Conservation (phyloP, 1,140 invertebrate species). For the Zaprionus tsacasi region DNA sequence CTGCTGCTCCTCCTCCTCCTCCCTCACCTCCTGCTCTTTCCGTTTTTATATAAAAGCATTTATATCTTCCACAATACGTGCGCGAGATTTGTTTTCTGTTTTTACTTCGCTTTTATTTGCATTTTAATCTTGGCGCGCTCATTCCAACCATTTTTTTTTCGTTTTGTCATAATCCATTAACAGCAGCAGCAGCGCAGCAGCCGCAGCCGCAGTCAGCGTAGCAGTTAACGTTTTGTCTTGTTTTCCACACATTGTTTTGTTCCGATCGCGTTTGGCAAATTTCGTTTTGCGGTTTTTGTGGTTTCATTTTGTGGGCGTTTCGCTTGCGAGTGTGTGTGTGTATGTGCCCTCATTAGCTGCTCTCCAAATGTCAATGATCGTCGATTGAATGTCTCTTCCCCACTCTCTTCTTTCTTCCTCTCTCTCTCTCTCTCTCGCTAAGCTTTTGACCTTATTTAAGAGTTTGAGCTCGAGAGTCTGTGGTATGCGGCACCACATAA, state of each 20-base stretch:
- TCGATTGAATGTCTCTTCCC: slow-evolving; percentile 24
- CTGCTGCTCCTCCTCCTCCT: not conserved
- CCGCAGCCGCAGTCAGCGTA: slow-evolving; percentile 15
- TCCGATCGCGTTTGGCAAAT: slow-evolving; percentile 69
- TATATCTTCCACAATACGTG: slow-evolving; percentile 62
- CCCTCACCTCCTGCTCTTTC: slow-evolving; percentile 18
- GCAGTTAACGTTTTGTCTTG: slow-evolving; percentile 49
- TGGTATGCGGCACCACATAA: slow-evolving; percentile 66
- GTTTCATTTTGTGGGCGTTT: slow-evolving; percentile 70
- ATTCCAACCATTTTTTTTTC: slow-evolving; percentile 44
- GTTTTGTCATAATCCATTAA: slow-evolving; percentile 59
- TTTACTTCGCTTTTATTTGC: slow-evolving; percentile 50
- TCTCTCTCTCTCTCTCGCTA: slow-evolving; percentile 16
- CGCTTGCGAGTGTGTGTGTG: slow-evolving; percentile 7
- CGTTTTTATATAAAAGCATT: slow-evolving; percentile 31
- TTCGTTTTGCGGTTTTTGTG: slow-evolving; percentile 54
- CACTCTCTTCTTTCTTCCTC: not conserved
- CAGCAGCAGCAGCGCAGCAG: slow-evolving; percentile 10
- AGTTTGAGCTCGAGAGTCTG: slow-evolving; percentile 44
- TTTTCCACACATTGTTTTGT: slow-evolving; percentile 65
- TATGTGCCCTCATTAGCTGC: slow-evolving; percentile 58
- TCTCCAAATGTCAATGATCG: slow-evolving; percentile 68
- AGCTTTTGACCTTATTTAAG: slow-evolving; percentile 62
- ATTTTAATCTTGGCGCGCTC: slow-evolving; percentile 56
- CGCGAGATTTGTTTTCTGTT: slow-evolving; percentile 61